Base-by-base conservation (phyloP, 1,140 invertebrate genomes). In the Plectus sambesii region DNA sequence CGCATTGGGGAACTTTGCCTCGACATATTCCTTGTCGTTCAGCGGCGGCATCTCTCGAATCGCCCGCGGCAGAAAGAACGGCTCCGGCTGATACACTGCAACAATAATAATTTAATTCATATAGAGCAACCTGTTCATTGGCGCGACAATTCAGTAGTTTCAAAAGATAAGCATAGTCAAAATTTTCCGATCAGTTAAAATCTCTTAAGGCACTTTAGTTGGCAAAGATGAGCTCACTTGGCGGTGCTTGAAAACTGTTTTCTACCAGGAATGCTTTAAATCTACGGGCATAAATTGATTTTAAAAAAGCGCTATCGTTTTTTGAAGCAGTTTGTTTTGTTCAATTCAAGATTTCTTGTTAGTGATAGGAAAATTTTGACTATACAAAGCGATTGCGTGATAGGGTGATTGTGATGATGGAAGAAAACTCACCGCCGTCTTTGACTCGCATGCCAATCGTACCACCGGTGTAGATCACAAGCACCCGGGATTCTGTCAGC, bases 391-490 rank as follows among this genome's bases (percentile, higher is more conserved):
- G n/a, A n/a, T n/a, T n/a, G n/a, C n/a, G n/a, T n/a, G n/a, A n/a
- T n/a, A n/a, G n/a, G n/a, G n/a, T n/a, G n/a, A 17, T 38, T 24
- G 20, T 2, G 4, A 9, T 22, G 9, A n/a, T 9, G 5, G 20
- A 20, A 9, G 15, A 53, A 43, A 26, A 20, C 36, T 30, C 36
- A 53, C 65, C 62, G 38, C 58, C 48, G 26, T 52, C 58, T 24
- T 47, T 33, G 4, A 44, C 57, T 27, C 54, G 50, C 64, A 67
- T 67, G 49, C 64, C 64, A 51, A 67, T 63, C 0, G 64, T 67
- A 22, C 64, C 64, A 26, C 64, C 64, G 15, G 64, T 67, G 48
- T 67, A 67, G 17, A 67, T 51, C 24, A 67, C 66, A 3, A 67
- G 44, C 8, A 67, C 67, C 35, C 53, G 42, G 3, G 57, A 46